Percentiles rank a stretch among this genome's conserved stretches.
phyloP scores from a whole-genome alignment of 2,797 vertebrate genomes.

The Borostomias antarcticus region DNA sequence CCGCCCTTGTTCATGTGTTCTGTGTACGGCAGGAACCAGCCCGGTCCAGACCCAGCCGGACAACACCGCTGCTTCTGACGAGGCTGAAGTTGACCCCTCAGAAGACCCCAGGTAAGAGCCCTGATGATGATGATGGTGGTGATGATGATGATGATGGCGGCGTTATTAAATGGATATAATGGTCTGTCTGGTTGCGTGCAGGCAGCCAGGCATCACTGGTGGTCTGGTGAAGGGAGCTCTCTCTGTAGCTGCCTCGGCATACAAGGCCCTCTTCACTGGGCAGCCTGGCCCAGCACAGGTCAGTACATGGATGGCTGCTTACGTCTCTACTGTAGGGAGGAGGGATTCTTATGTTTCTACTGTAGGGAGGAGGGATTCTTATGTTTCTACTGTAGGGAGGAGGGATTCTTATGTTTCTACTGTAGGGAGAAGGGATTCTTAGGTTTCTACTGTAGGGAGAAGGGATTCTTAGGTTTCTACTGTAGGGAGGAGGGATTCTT shows the following conservation, averaged over 20 bases:
- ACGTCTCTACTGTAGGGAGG: too few relatives aligned
- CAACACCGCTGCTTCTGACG: conserved; percentile 31
- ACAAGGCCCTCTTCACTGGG: conserved; percentile 92
- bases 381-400: too few relatives aligned
- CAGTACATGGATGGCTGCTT: conserved; percentile 20
- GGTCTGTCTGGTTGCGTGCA: conserved; percentile 26
- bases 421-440: too few relatives aligned
- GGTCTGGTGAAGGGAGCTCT: conserved; percentile 91
- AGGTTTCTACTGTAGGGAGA: too few relatives aligned
- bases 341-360: too few relatives aligned
- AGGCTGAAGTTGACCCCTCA: conserved; percentile 38
- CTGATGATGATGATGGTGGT: not conserved
- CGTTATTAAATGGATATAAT: not conserved
- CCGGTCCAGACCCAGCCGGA: conserved; percentile 30
- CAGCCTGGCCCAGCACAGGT: conserved; percentile 84
- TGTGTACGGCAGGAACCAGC: conserved; percentile 40
- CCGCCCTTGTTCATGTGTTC: not conserved
- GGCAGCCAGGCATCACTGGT: conserved; percentile 82
- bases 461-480: too few relatives aligned
- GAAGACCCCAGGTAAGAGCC: conserved; percentile 63
- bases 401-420: too few relatives aligned
- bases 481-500: too few relatives aligned
- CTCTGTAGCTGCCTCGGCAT: conserved; percentile 92
- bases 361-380: too few relatives aligned
- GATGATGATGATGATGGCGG: not conserved